These are phyloP conservation scores for Ovis aries DNA, from an alignment of 2,113 vertebrate species.

Conservation along the genomic window DNA sequence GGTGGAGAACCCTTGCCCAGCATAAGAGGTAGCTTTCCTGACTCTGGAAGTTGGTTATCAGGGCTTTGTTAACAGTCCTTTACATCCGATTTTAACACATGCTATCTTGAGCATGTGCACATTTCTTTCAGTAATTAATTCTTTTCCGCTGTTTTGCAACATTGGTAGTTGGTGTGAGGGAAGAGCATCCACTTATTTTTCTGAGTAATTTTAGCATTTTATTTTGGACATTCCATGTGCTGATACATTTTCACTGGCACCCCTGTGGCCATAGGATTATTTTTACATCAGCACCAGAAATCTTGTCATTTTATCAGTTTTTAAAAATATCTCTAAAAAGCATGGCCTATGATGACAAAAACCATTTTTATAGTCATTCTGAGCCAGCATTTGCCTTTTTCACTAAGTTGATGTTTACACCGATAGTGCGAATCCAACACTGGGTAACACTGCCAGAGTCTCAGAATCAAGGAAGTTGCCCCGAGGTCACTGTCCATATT, in stretches of 20 bases:
- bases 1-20: not conserved
- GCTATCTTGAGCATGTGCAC: not conserved
- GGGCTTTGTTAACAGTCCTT: not conserved
- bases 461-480: not conserved
- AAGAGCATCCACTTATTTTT: not conserved
- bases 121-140: not conserved
- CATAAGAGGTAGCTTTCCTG: not conserved
- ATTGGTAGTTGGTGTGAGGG: not conserved
- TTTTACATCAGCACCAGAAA: not conserved
- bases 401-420: not conserved
- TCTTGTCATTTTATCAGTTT: not conserved
- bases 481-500: fast-evolving
- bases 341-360: not conserved
- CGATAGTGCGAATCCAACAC: too few species aligned
- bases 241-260: not conserved
- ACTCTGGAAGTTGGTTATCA: not conserved
- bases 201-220: not conserved
- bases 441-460: not conserved
- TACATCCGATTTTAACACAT: not conserved
- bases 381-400: not conserved
- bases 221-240: not conserved
- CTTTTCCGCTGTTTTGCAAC: not conserved
- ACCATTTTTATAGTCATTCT: not conserved
- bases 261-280: not conserved
- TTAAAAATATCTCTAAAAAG: not conserved